Evolutionary conservation across 1,140 invertebrate species (phyloP), one percentile per base, ranked within the genome.

Genomic region (Drosophila lini): DNA sequence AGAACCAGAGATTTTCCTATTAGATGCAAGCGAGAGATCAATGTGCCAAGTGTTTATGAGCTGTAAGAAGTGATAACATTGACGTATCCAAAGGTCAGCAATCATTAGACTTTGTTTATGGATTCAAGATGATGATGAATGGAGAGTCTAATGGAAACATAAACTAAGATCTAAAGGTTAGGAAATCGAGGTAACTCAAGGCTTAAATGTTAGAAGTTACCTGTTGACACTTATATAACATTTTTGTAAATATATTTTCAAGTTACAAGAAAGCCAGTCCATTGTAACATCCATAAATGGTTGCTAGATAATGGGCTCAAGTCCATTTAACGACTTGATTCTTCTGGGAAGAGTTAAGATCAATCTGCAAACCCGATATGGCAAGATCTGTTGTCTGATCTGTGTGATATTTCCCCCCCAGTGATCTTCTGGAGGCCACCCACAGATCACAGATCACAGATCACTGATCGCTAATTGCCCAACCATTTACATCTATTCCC

Each of bases 1-100:
- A 67, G 45, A 28, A 31, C 62, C 61, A 36, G 25, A 34, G 61
- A 65, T 48, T 61, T 41, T 44, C n/a, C 36, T 31, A 32, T 59
- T 32, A 25, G 61, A 32, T 60, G 16, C 32, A 15, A 41, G 47
- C 15, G 19, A 16, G 45, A 68, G 45, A 68, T 42, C 61, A 34
- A 65, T 41, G 61, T 34, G 34, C 44, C 22, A 13, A 50, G 34
- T 48, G 56, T 44, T 63, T 63, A 42, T 38, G 34, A 32, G 7
- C 60, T n/a, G 28, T 15, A 19, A 28, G 15, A 32, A 34, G 36
- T 65, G 44, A 67, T 64, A 38, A 58, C 16, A 42, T 32, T 42
- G 10, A 47, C 22, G 32, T 38, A 64, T 64, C 34, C 34, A 32
- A 48, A 67, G 64, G 61, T 50, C 40, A 42, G 31, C 38, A 19